Conservation (phyloP, 2,113 vertebrate genomes). For the Oreochromis aureus region DNA sequence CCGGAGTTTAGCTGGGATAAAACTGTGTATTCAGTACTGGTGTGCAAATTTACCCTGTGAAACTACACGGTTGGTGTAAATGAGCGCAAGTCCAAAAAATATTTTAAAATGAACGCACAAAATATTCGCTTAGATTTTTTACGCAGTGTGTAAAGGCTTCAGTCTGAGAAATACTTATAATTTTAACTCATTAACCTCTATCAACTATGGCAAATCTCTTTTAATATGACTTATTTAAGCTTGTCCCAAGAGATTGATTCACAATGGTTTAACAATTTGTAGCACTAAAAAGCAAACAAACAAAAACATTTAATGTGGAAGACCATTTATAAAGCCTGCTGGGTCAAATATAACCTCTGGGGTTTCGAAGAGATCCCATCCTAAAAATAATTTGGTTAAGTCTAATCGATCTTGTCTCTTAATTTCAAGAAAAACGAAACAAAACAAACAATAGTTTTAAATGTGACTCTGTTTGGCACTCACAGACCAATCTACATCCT, state of each 20-base stretch:
- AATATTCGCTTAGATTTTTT: not conserved
- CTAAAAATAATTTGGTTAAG: not conserved
- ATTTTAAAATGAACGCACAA: not conserved
- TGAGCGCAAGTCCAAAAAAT: not conserved
- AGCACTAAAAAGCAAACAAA: not conserved
- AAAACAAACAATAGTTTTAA: not conserved
- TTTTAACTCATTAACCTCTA: not conserved
- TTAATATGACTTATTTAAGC: not conserved
- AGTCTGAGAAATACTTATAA: not conserved
- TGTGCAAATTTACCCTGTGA: not conserved
- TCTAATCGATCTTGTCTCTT: not conserved
- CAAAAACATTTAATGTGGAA: not conserved
- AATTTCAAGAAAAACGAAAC: not conserved
- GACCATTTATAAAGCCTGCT: not conserved
- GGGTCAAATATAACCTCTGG: too few relatives aligned
- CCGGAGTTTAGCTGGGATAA: not conserved
- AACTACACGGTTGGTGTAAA: not conserved
- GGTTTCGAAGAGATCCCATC: too few relatives aligned
- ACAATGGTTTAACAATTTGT: not conserved
- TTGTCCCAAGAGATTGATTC: not conserved
- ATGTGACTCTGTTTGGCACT: not conserved
- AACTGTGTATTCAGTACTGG: not conserved
- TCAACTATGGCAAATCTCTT: fast-evolving
- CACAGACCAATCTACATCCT: not conserved
- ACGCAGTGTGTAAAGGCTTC: not conserved